phyloP scores from a whole-genome alignment of 2,888 invertebrate genomes.

The Schizotus pectinicornis region DNA sequence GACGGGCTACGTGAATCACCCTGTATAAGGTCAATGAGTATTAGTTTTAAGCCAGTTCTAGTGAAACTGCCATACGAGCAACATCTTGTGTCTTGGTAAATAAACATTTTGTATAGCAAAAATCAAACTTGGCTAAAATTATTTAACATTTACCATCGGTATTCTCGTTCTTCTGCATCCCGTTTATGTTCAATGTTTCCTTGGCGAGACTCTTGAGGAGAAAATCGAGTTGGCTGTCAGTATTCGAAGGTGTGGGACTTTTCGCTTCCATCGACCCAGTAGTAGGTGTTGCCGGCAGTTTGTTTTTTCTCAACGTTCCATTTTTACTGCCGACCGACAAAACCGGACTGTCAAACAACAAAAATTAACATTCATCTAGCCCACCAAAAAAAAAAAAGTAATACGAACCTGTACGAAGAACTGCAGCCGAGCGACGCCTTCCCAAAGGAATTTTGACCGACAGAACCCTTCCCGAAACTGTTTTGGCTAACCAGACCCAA shows the following conservation, averaged over 20 bases:
- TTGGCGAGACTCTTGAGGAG: conserved; percentile 78
- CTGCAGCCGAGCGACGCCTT: conserved; percentile 57
- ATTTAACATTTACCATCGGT: conserved; percentile 59
- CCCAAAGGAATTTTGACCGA: conserved; percentile 54
- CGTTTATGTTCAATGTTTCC: conserved; percentile 62
- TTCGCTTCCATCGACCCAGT: conserved; percentile 30
- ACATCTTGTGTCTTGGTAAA: no score
- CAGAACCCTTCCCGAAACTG: conserved; percentile 51
- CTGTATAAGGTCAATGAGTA: no score
- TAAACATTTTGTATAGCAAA: neutral
- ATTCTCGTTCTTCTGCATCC: conserved; percentile 60
- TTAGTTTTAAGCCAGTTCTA: no score
- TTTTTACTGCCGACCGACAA: conserved; percentile 57
- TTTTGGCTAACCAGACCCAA: conserved; percentile 48
- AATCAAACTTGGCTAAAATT: no score
- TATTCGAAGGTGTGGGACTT: conserved; percentile 51
- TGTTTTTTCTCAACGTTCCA: conserved; percentile 53
- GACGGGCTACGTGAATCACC: no score
- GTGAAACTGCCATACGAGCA: no score
- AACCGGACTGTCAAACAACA: conserved; percentile 56
- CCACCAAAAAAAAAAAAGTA: conserved; percentile 19
- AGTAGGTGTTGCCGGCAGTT: conserved; percentile 40
- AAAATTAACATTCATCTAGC: conserved; percentile 1
- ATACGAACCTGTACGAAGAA: conserved; percentile 58
- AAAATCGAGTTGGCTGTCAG: conserved; percentile 70